Conservation (phyloP, 2,797 vertebrate genomes). For the Crax fasciolata region DNA sequence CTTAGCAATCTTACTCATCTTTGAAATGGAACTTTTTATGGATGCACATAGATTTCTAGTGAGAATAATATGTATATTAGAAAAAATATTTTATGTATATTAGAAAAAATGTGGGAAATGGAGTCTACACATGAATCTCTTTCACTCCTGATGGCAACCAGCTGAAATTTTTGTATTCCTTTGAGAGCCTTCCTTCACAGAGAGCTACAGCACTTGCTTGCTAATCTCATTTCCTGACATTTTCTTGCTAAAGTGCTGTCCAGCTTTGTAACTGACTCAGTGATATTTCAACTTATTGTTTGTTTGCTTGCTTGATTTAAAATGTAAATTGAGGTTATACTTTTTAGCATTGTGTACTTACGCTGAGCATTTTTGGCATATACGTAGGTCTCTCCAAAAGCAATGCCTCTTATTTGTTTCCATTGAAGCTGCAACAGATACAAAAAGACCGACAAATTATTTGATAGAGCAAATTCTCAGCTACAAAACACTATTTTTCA, state of each 20-base stretch:
- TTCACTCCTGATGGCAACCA: not conserved
- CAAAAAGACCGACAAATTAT: no score
- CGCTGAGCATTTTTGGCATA: no score
- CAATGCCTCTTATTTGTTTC: no score
- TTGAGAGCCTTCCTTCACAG: not conserved
- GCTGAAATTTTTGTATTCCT: not conserved
- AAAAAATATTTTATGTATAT: not conserved
- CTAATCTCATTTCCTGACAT: not conserved
- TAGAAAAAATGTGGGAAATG: not conserved
- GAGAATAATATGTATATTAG: not conserved
- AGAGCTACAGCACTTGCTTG: not conserved
- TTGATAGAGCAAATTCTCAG: no score
- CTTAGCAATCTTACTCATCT: conserved; percentile 49
- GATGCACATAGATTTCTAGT: not conserved
- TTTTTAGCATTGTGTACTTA: not conserved
- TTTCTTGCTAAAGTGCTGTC: not conserved
- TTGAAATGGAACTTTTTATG: not conserved
- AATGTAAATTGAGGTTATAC: not conserved
- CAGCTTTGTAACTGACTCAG: not conserved
- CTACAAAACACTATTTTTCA: no score
- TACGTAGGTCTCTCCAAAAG: no score
- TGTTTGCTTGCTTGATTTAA: not conserved
- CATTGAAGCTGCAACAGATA: no score
- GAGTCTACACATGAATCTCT: not conserved
- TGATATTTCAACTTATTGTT: not conserved